Base-by-base conservation (phyloP, 2,888 invertebrate genomes). In the Desoria tigrina region DNA sequence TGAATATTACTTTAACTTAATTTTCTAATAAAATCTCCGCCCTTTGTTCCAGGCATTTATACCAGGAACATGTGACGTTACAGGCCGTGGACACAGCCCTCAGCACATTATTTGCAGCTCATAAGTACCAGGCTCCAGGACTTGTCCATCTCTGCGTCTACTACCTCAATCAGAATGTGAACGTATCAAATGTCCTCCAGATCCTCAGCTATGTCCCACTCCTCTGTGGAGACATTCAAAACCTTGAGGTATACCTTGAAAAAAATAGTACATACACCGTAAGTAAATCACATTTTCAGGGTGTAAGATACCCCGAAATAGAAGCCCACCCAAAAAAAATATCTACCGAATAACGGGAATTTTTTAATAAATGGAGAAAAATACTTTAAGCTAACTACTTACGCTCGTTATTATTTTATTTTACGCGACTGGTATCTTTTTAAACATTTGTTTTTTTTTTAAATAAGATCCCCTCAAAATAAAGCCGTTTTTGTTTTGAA, bases 91-190 rank as follows among this genome's bases (percentile, higher is more conserved):
- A 82, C 16, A 87, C 87, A 1, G 88, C 89, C 6, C 82, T 90
- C 26, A 84, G 85, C 42, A 85, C 90, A 0, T 84, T 91, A 27
- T 86, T 88, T 71, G 88, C 88, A 1, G 89, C 90, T 24, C 87
- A 89, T 78, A 87, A 88, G 77, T 88, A 90, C 78, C 82, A 89
- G 53, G 88, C 90, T 75, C 84, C 86, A 6, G 86, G 85, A 23
- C 82, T 91, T 58, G 87, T 87, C 1, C 84, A 85, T 69, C 83
- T 86, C 65, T 90, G 90, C 77, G 85, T 88, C 26, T 82, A 84
- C 32, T 87, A 86, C 62, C 82, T 91, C 45, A 86, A 86, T 72
- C 83, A 83, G 63, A 85, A 87, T 79, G 79, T 90, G 32, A 84
- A 84, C 65, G 82, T 84, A 2, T 83, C 84, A 21, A 88, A 86